phyloP scores from a whole-genome alignment of 2,888 invertebrate species.

The Microchrysa polita region DNA sequence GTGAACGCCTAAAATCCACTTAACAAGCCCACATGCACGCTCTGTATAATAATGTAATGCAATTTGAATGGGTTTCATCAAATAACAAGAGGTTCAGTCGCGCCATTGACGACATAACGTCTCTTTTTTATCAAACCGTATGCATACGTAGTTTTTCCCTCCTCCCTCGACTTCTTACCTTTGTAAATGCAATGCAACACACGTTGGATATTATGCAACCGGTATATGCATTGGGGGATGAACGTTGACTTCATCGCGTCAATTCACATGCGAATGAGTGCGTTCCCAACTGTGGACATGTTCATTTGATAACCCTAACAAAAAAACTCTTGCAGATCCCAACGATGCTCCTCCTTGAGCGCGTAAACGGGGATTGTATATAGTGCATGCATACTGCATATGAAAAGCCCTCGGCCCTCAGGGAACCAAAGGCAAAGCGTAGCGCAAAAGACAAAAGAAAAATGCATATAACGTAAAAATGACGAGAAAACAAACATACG shows the following conservation, averaged over 20 bases:
- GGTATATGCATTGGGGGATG: constrained; percentile 34
- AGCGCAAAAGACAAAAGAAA: no score
- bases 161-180: not conserved
- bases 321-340: constrained; percentile 6
- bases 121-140: constrained; percentile 30
- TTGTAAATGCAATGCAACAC: not conserved
- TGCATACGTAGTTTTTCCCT: not conserved
- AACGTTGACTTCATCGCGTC: constrained; percentile 27
- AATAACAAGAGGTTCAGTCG: constrained; percentile 23
- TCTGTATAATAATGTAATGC: no score
- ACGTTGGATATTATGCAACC: constrained; percentile 13
- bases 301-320: constrained; percentile 12
- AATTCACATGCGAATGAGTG: constrained; percentile 28
- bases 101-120: constrained; percentile 28
- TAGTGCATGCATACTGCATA: not conserved
- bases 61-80: constrained; percentile 25
- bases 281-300: constrained; percentile 14
- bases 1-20: constrained; percentile 40
- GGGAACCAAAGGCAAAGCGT: no score
- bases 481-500: constrained; percentile 12
- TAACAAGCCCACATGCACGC: constrained; percentile 36
- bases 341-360: constrained; percentile 26
- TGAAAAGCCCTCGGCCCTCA: not conserved
- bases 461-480: no score
- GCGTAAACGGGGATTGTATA: not conserved